Evolutionary conservation across 2,797 vertebrate species (phyloP).

Genomic region (Chaenodraco wilsoni): DNA sequence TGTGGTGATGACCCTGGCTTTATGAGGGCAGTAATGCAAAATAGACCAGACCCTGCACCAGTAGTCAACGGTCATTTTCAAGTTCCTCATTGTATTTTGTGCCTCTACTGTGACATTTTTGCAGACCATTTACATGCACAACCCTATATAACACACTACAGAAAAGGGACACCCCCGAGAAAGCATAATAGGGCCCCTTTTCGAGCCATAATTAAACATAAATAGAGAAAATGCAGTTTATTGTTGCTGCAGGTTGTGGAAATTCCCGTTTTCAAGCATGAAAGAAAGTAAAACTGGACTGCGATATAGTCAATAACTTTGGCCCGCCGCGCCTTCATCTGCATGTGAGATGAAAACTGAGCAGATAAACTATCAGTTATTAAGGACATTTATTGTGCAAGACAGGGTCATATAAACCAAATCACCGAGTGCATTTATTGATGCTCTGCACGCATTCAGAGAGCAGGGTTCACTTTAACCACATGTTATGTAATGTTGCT

Average conservation of each 20-base stretch:
- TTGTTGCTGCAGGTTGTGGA: not conserved
- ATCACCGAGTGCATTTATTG: not conserved
- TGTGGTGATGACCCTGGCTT: not conserved
- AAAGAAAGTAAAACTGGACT: not conserved
- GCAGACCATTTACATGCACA: too few species aligned
- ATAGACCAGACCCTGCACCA: too few species aligned
- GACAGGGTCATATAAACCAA: not conserved
- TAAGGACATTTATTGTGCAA: not conserved
- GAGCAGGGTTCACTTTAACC: constrained; percentile 23
- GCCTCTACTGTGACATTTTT: too few species aligned
- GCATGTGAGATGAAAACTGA: not conserved
- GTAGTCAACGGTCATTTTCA: too few species aligned
- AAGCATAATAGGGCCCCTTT: too few species aligned
- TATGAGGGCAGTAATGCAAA: not conserved
- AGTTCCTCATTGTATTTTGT: too few species aligned
- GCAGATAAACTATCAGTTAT: not conserved
- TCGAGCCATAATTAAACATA: not conserved
- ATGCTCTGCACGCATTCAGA: not conserved
- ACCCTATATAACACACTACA: too few species aligned
- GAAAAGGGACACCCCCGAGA: too few species aligned
- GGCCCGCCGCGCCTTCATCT: not conserved
- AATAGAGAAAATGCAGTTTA: not conserved
- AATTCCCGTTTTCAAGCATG: not conserved
- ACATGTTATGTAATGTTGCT: not conserved
- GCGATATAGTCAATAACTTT: not conserved